These are phyloP conservation scores for Cherax quadricarinatus DNA, from an alignment of 1,140 invertebrate species.

Conservation along the genomic window DNA sequence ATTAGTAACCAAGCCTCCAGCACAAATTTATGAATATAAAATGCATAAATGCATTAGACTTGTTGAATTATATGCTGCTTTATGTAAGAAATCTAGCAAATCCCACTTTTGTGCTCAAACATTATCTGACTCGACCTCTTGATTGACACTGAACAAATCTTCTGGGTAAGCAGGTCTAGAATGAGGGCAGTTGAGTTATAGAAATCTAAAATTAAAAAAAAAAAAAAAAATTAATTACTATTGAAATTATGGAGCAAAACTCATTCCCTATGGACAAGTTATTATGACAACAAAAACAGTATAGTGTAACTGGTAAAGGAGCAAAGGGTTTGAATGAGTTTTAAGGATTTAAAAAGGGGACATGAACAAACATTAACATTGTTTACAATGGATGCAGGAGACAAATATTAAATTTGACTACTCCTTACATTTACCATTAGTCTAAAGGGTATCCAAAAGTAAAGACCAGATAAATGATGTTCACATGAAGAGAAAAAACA, in stretches of 20 bases:
- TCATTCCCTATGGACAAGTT: not conserved
- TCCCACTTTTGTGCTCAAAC: too few species aligned
- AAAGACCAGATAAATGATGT: not conserved
- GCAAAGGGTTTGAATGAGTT: not conserved
- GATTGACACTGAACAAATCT: too few species aligned
- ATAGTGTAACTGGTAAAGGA: not conserved
- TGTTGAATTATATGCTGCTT: too few species aligned
- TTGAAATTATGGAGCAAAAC: slow-evolving; percentile 4
- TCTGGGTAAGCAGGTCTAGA: too few species aligned
- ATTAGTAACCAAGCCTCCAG: too few species aligned
- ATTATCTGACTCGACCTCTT: too few species aligned
- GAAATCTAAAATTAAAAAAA: too few species aligned
- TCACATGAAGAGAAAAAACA: not conserved
- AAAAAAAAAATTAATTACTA: not conserved
- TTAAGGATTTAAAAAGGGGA: not conserved
- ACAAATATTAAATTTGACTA: not conserved
- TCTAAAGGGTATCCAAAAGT: not conserved
- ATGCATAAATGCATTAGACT: too few species aligned
- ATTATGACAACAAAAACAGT: not conserved
- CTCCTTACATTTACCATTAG: not conserved
- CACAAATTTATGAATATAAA: too few species aligned
- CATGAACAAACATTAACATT: not conserved
- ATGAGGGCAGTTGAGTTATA: too few species aligned
- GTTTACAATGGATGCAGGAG: not conserved
- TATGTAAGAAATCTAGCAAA: too few species aligned